Base-by-base conservation (phyloP, 2,888 invertebrate genomes). In the Calliphora vomitoria region DNA sequence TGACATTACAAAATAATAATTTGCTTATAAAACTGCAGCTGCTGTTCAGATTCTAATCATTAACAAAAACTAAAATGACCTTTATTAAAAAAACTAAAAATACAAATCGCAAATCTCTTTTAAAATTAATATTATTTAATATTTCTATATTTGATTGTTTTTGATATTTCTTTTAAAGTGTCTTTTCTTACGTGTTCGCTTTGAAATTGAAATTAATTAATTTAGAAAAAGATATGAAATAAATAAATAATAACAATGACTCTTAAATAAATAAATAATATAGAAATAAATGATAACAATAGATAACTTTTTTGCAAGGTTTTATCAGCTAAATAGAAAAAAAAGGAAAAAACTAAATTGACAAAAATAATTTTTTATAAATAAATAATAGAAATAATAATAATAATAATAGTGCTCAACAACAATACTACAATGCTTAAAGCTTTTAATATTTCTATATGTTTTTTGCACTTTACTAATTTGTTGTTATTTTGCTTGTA, bases 261-360 rank as follows among this genome's bases (percentile, higher is more conserved):
- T 41, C 44, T 31, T 6, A 47, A 13, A 41, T 4, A 72, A 41
- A 20, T 18, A 80, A 50, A 69, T 13, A 64, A 58, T 58, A 55
- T 13, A 69, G 41, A 25, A 47, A 44, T 68, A 72, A 69, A 53
- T 50, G 71, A 76, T 82, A 82, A 82, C 82, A 76, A 82, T 82
- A 75, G 82, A 82, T 75, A 76, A 82, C 76, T 50, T 68, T 76
- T 41, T 69, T 31, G 58, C 50, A 58, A 68, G 47, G 60, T 50
- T 75, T 69, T 81, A 66, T 81, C 44, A 41, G 62, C 50, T 69
- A 18, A 50, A 71, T 25, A 44, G 62, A 68, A 64, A 74, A 62
- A 25, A 60, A 69, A 85, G 5, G n/a, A n/a, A 62, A 10, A 8
- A 44, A 44, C 11, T 11, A 44, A 44, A 41, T 44, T 13, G 18